These are phyloP conservation scores for Pseudochromis fuscus DNA, from an alignment of 2,797 vertebrate species.

Conservation along the genomic window DNA sequence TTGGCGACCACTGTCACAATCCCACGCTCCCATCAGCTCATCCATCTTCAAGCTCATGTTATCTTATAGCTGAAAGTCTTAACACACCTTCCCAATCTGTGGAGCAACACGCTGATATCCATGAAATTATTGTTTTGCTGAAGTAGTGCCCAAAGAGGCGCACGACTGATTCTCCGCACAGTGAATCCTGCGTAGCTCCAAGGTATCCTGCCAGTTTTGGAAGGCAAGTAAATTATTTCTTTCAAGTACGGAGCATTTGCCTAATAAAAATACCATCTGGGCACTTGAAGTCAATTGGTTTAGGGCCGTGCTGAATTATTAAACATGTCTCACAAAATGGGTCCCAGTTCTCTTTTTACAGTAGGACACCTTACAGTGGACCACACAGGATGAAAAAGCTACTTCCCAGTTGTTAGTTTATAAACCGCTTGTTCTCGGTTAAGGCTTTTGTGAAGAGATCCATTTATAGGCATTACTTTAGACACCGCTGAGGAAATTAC, in stretches of 20 bases:
- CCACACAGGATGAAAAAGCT: constrained; percentile 30
- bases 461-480: neutral
- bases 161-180: constrained; percentile 52
- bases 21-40: constrained; percentile 8
- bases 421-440: constrained; percentile 27
- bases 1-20: neutral
- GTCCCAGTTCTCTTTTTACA: constrained; percentile 61
- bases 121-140: constrained; percentile 67
- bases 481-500: neutral
- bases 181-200: constrained; percentile 52
- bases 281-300: constrained; percentile 80
- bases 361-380: constrained; percentile 41
- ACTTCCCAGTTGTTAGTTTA: constrained; percentile 48
- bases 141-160: constrained; percentile 52
- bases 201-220: constrained; percentile 67
- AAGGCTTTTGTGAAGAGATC: constrained; percentile 12
- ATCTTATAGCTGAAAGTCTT: neutral
- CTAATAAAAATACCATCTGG: constrained; percentile 85
- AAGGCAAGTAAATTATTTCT: constrained; percentile 77
- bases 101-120: constrained; percentile 54
- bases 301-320: constrained; percentile 81
- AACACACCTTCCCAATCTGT: constrained; percentile 6
- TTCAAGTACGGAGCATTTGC: constrained; percentile 77
- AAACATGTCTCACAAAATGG: constrained; percentile 75
- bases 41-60: constrained; percentile 11